These are phyloP conservation scores for Pachyuromys duprasi DNA, from an alignment of 2,797 vertebrate species.

Conservation along the genomic window DNA sequence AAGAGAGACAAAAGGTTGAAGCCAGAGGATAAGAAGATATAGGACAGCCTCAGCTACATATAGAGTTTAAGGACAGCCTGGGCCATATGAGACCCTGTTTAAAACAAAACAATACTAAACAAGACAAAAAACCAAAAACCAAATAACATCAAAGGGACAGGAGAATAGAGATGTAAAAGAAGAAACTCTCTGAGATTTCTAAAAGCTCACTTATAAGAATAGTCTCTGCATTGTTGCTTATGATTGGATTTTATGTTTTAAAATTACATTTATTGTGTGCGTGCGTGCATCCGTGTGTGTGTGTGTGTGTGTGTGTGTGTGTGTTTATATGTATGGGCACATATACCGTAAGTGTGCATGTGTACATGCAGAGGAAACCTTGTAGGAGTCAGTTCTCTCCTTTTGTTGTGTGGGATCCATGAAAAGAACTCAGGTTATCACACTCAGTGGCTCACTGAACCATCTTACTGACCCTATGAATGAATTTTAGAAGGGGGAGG, in stretches of 20 bases:
- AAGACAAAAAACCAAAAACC: too few relatives aligned
- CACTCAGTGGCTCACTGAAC: neutral
- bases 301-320: neutral
- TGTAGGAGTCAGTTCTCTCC: neutral
- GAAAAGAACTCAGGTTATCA: neutral
- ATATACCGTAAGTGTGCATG: neutral
- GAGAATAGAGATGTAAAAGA: neutral
- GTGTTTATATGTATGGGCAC: neutral
- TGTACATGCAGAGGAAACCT: neutral
- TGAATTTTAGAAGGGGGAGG: neutral
- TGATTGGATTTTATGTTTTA: constrained; percentile 3
- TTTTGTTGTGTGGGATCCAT: neutral
- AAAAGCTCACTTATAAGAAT: neutral
- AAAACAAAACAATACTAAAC: neutral
- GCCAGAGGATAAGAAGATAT: neutral
- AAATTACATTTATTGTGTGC: neutral
- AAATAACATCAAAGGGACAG: neutral
- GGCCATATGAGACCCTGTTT: neutral
- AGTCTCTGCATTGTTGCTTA: constrained; percentile 8
- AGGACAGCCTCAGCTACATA: neutral
- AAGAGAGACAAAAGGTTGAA: neutral
- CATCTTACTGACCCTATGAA: neutral
- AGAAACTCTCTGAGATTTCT: neutral
- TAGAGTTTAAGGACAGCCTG: neutral
- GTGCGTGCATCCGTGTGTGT: neutral